Evolutionary conservation across 2,888 invertebrate genomes (phyloP).

Genomic region (Torymus texanus): DNA sequence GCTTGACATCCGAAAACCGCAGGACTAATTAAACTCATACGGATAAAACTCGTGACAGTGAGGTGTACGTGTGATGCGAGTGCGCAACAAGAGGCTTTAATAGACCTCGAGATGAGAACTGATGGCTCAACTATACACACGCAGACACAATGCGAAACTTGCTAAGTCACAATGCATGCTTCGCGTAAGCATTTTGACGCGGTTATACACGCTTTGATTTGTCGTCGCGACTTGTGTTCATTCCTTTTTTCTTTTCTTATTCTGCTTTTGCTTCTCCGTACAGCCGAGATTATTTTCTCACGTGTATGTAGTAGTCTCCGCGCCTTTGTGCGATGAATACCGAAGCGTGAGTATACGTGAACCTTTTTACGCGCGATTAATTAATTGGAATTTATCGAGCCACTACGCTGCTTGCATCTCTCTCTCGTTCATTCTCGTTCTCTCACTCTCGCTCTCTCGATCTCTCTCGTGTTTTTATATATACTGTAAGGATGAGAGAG

Average conservation of each 20-base stretch:
- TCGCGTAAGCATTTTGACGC: no score
- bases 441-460: no score
- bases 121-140: conserved; percentile 42
- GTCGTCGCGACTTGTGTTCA: conserved; percentile 15
- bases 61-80: not conserved
- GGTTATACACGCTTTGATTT: conserved; percentile 47
- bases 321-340: no score
- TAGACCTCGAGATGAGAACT: conserved; percentile 61
- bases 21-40: conserved; percentile 2
- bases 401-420: not conserved
- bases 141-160: conserved; percentile 6
- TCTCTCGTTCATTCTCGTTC: no score
- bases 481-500: no score
- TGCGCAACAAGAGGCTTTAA: conserved; percentile 53
- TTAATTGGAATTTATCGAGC: not conserved
- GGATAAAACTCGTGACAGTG: conserved; percentile 9
- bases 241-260: no score
- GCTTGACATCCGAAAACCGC: no score
- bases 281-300: no score
- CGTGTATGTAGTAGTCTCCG: no score
- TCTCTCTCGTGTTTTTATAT: no score
- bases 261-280: no score
- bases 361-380: not conserved
- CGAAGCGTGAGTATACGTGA: no score
- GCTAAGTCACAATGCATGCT: not conserved